These are phyloP conservation scores for Sarcophaga carnaria DNA, from an alignment of 2,888 invertebrate genomes.

Conservation along the genomic window DNA sequence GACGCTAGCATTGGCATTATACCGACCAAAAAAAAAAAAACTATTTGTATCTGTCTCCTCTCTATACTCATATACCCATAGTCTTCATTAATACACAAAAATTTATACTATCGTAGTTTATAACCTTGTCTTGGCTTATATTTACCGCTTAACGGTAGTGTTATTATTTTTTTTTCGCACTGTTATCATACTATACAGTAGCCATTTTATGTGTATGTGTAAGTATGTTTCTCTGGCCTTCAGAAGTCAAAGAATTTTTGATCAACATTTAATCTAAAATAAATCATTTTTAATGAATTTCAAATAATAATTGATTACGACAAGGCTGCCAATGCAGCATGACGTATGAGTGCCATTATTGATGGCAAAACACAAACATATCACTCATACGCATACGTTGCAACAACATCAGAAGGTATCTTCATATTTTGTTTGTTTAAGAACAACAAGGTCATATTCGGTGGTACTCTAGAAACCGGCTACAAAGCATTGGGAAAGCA, in stretches of 20 bases:
- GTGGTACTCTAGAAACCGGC: too few relatives aligned
- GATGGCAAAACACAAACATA: background rate
- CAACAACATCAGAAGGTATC: background rate
- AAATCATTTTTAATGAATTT: constrained; percentile 49
- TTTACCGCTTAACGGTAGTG: constrained; percentile 42
- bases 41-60: background rate
- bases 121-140: constrained; percentile 51
- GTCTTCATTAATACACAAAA: background rate
- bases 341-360: constrained; percentile 47
- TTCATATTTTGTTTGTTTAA: too few relatives aligned
- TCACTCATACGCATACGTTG: constrained; percentile 10
- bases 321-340: constrained; percentile 20
- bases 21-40: constrained; percentile 41
- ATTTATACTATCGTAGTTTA: constrained; percentile 56
- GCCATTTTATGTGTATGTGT: background rate
- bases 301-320: constrained; percentile 42
- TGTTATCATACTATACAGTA: background rate
- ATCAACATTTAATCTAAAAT: constrained; percentile 49
- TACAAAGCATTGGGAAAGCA: too few relatives aligned
- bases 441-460: too few relatives aligned
- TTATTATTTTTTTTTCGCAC: constrained; percentile 4
- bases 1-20: constrained; percentile 34
- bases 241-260: constrained; percentile 53
- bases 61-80: background rate
- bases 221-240: constrained; percentile 41